A percentile compares a stretch with the other conserved stretches of the same genome.
Conservation (phyloP, 2,888 invertebrate genomes). For the Torymus tubicola region DNA sequence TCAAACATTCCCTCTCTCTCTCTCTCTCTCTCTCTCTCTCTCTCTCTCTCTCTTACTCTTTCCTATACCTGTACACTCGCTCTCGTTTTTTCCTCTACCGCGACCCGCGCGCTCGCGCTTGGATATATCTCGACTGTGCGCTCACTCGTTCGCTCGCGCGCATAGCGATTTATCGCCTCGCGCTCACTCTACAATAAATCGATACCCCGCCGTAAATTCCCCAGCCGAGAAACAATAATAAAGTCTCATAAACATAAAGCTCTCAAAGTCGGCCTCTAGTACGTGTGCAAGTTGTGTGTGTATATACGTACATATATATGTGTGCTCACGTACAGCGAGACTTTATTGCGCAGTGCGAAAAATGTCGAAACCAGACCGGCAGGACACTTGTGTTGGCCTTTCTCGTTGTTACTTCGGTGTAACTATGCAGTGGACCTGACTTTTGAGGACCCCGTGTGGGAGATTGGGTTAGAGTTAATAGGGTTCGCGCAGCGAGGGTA, state of each 20-base stretch:
- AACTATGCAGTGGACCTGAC: too few species aligned
- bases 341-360: constrained; percentile 33
- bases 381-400: too few species aligned
- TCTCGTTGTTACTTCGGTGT: too few species aligned
- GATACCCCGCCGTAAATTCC: constrained; percentile 53
- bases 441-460: too few species aligned
- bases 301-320: constrained; percentile 6
- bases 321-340: background rate
- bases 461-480: too few species aligned
- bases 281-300: background rate
- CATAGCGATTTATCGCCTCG: constrained; percentile 46
- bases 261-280: constrained; percentile 9
- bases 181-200: constrained; percentile 45
- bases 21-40: background rate
- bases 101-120: too few species aligned
- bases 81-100: constrained; percentile 14
- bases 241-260: constrained; percentile 52
- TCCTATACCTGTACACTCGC: constrained; percentile 5
- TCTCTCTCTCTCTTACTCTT: too few species aligned
- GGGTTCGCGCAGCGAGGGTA: too few species aligned
- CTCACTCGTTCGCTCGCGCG: background rate
- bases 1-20: constrained; percentile 2
- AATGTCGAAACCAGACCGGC: constrained; percentile 16
- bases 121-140: background rate
- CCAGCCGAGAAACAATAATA: constrained; percentile 55